Conservation (phyloP, 1,140 invertebrate genomes). For the Cataglyphis hispanica region DNA sequence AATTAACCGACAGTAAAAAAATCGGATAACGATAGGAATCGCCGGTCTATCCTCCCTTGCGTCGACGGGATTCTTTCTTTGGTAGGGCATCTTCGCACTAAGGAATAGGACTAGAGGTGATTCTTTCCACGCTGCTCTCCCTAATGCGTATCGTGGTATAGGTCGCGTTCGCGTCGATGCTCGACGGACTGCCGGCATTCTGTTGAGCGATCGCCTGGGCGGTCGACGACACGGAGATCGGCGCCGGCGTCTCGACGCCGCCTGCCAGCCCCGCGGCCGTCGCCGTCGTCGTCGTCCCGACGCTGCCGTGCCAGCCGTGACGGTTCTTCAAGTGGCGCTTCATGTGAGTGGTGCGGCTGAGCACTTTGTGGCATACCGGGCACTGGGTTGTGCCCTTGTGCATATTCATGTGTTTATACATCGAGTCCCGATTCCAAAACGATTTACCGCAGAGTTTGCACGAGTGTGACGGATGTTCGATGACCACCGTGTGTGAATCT, state of each 20-base stretch:
- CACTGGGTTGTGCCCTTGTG: slow-evolving; percentile 87
- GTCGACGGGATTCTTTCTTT: slow-evolving; percentile 64
- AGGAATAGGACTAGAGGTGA: slow-evolving; percentile 86
- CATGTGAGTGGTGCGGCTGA: slow-evolving; percentile 86
- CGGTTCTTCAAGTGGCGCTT: slow-evolving; percentile 86
- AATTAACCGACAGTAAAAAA: background rate
- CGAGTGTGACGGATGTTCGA: slow-evolving; percentile 86
- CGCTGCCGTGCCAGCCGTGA: slow-evolving; percentile 84
- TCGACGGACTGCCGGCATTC: slow-evolving; percentile 66
- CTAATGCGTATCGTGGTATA: slow-evolving; percentile 85
- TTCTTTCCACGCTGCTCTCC: slow-evolving; percentile 86
- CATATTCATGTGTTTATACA: slow-evolving; percentile 88
- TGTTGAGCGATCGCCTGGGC: slow-evolving; percentile 68
- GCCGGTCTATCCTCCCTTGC: slow-evolving; percentile 67
- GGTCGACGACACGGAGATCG: slow-evolving; percentile 73
- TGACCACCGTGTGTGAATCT: slow-evolving; percentile 86
- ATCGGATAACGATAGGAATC: background rate
- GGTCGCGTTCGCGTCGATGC: slow-evolving; percentile 78
- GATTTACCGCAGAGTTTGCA: slow-evolving; percentile 87
- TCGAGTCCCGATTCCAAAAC: slow-evolving; percentile 86
- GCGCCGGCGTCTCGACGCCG: slow-evolving; percentile 54
- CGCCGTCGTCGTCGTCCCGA: slow-evolving; percentile 68
- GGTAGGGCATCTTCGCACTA: slow-evolving; percentile 78
- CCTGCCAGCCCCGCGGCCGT: slow-evolving; percentile 68
- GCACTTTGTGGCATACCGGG: slow-evolving; percentile 86